Conservation (phyloP, 1,140 invertebrate genomes). For the Lepidostoma basale region DNA sequence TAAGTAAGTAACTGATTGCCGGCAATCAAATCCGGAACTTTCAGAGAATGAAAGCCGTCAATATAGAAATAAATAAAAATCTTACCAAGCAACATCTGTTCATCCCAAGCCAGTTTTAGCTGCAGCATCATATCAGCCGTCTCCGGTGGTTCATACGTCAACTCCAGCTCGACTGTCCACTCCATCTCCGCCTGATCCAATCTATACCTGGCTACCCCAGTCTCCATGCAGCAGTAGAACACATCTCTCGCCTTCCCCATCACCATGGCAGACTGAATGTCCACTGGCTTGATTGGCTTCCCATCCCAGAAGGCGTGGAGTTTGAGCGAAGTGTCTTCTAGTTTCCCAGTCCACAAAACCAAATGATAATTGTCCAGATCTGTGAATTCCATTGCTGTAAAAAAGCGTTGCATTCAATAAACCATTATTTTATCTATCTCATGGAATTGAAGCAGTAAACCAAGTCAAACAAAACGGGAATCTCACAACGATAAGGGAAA, state of each 20-base stretch:
- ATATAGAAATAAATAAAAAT: not conserved
- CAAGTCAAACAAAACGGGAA: no score
- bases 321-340: conserved; percentile 75
- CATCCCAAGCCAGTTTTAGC: conserved; percentile 80
- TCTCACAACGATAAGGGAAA: no score
- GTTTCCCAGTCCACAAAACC: conserved; percentile 78
- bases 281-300: conserved; percentile 66
- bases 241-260: conserved; percentile 58
- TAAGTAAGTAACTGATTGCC: no score
- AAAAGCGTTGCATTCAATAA: no score
- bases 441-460: no score
- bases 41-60: no score
- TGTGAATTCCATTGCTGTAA: conserved; percentile 73
- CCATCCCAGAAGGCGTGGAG: conserved; percentile 67
- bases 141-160: conserved; percentile 71
- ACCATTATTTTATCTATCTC: no score
- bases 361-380: conserved; percentile 74
- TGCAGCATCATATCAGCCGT: conserved; percentile 78
- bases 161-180: conserved; percentile 67
- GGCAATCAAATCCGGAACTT: no score
- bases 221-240: conserved; percentile 61
- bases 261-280: conserved; percentile 69
- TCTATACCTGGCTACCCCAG: conserved; percentile 53
- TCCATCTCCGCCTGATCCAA: conserved; percentile 59
- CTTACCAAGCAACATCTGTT: conserved; percentile 77